These are phyloP conservation scores for Myzus persicae DNA, from an alignment of 1,140 invertebrate genomes.

Conservation along the genomic window DNA sequence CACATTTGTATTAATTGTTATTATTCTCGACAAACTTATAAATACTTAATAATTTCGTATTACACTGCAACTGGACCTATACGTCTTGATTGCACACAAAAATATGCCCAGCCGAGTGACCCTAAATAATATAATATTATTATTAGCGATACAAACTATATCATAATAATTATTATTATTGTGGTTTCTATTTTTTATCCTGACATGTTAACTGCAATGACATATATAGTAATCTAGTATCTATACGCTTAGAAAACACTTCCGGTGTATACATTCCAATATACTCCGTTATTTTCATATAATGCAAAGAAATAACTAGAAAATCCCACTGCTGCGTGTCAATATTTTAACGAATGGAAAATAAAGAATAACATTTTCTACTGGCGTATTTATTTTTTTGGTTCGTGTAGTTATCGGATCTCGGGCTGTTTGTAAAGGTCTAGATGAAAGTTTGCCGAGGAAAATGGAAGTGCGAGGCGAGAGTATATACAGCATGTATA, in stretches of 20 bases:
- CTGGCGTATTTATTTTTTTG: constrained; percentile 24
- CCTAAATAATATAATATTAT: neutral
- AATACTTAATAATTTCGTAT: too few species aligned
- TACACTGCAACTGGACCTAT: too few species aligned
- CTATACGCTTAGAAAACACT: neutral
- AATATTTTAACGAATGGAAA: constrained; percentile 11
- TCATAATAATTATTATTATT: neutral
- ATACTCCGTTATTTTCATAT: neutral
- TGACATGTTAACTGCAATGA: neutral
- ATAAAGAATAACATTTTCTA: constrained; percentile 10
- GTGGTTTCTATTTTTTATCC: neutral
- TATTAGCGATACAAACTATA: neutral
- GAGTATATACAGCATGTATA: neutral
- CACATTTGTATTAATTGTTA: too few species aligned
- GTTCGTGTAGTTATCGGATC: neutral
- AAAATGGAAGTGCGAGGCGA: neutral
- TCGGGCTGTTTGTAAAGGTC: constrained; percentile 24
- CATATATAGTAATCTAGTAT: neutral
- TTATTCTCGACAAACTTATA: too few species aligned
- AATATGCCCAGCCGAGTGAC: neutral
- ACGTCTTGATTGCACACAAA: neutral
- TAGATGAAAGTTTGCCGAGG: constrained; percentile 14
- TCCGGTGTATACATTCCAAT: neutral
- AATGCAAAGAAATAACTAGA: neutral
- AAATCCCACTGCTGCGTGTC: neutral